Percentiles rank a stretch among this genome's conserved stretches.
phyloP scores from a whole-genome alignment of 2,797 vertebrate genomes.

The Helicolenus hilgendorfi region DNA sequence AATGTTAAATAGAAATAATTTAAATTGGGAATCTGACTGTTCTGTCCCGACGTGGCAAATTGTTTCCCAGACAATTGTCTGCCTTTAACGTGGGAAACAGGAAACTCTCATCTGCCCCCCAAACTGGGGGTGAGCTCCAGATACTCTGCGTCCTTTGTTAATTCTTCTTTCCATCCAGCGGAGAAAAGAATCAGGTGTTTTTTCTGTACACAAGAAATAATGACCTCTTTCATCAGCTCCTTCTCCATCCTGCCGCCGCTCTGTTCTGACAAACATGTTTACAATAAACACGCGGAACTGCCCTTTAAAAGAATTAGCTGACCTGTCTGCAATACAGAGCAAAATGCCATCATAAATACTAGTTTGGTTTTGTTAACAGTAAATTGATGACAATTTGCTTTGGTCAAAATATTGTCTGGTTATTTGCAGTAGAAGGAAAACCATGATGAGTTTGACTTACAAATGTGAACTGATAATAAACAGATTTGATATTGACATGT shows the following conservation, averaged over 20 bases:
- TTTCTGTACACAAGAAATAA: conserved; percentile 30
- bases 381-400: neutral
- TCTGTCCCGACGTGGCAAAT: conserved; percentile 6
- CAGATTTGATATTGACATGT: neutral
- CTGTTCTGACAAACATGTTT: conserved; percentile 48
- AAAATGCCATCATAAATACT: conserved; percentile 29
- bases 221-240: conserved; percentile 19
- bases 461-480: neutral
- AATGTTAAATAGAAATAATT: conserved; percentile 51
- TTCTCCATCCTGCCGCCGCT: conserved; percentile 21
- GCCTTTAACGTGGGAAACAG: conserved; percentile 79
- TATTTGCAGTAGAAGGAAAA: neutral
- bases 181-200: conserved; percentile 48
- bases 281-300: conserved; percentile 54
- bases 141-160: conserved; percentile 59
- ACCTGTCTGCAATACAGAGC: neutral
- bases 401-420: neutral
- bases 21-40: conserved; percentile 1
- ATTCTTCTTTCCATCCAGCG: conserved; percentile 62
- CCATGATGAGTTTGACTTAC: neutral
- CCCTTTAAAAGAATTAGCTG: conserved; percentile 28
- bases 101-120: conserved; percentile 68
- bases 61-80: conserved; percentile 64
- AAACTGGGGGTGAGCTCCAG: conserved; percentile 8
- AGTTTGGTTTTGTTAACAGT: neutral